Evolutionary conservation across 2,113 vertebrate genomes (phyloP).

Genomic region (Turdus rufiventris): DNA sequence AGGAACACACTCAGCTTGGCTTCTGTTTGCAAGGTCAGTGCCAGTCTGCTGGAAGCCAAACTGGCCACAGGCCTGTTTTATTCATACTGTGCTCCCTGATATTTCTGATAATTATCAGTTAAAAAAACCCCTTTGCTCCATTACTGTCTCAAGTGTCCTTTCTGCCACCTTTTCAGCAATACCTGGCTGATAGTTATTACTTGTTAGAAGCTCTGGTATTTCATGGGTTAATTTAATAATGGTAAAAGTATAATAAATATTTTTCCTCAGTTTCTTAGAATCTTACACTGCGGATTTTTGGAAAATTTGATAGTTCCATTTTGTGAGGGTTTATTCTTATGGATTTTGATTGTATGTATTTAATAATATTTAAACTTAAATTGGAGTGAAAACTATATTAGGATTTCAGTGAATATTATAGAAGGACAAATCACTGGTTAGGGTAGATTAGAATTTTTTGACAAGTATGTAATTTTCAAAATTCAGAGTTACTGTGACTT

Average conservation of each 20-base stretch:
- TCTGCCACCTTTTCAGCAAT: background rate
- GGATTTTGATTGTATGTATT: background rate
- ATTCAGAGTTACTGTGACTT: background rate
- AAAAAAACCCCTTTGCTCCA: fast-evolving
- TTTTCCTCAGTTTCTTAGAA: background rate
- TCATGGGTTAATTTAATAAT: background rate
- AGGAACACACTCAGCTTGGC: background rate
- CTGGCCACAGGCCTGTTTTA: background rate
- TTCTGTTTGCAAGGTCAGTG: background rate
- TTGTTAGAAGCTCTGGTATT: background rate
- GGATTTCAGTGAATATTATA: background rate
- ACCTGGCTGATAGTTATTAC: background rate
- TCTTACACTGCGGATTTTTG: background rate
- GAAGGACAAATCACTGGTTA: background rate
- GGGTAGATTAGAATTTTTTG: background rate
- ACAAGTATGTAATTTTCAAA: background rate
- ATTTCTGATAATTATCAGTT: background rate
- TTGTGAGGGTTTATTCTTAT: background rate
- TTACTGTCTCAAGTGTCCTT: background rate
- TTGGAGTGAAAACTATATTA: background rate
- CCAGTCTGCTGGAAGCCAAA: background rate
- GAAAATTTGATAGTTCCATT: background rate
- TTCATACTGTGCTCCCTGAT: background rate
- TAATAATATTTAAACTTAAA: background rate
- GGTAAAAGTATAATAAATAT: background rate